Evolutionary conservation across 2,888 invertebrate genomes (phyloP), one percentile per base, ranked within the genome.

Genomic region (Aplocera efformata): DNA sequence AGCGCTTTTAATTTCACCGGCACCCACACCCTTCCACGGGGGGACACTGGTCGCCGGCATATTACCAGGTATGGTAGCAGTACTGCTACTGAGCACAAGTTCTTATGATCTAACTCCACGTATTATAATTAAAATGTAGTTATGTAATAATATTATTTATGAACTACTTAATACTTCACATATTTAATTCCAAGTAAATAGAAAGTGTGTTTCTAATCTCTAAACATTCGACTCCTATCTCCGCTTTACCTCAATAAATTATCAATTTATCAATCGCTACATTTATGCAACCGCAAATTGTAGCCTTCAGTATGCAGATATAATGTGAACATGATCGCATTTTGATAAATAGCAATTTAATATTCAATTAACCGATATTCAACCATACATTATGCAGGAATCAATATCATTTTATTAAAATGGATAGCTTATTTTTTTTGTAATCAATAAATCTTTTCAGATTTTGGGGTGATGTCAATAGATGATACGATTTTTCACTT

Each of bases 341-440:
- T 64, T 65, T 75, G 72, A 79, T 74, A 58, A 70, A 83, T 70
- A 58, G 58, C 60, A 63, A 60, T 80, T 78, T 79, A 74, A 80
- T 82, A 75, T 79, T 79, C 72, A 73, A 75, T 75, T 75, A 78
- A 74, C 63, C 69, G 64, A 72, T 72, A 75, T 70, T 69, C 52
- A 60, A 58, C 46, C 59, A 56, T 62, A 60, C 63, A 66, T 68
- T 66, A 53, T 39, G 45, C 47, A 41, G 46, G 47, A 53, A 42
- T 40, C 32, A 40, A 45, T 32, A 36, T 36, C 31, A 51, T 42
- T 42, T 33, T 34, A 40, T 35, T 35, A 39, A 28, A 33, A 43
- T 36, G 38, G 35, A 42, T 44, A 36, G 32, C 23, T 29, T 24
- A 23, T 8, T 48, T 42, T 50, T 43, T 49, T 27, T 43, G 58